Conservation (phyloP, 2,888 invertebrate species). For the Stictocephala bisonia region DNA sequence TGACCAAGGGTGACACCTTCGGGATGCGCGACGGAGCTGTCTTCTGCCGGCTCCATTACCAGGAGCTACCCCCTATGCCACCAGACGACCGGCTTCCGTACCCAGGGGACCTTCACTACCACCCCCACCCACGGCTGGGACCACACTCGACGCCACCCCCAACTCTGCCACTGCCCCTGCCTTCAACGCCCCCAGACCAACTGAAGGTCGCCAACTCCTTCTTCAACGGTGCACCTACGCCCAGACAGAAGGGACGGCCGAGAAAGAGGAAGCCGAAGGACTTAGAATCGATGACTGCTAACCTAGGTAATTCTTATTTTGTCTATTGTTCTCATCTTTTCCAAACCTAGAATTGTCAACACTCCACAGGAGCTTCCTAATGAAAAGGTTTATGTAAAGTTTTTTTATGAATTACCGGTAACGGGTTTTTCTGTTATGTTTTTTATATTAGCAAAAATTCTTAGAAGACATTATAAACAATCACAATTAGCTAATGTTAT, state of each 20-base stretch:
- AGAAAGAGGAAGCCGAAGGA: conserved; percentile 94
- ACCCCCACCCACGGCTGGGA: conserved; percentile 68
- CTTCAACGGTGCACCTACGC: conserved; percentile 73
- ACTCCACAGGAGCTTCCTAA: too few relatives aligned
- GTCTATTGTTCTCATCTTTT: too few relatives aligned
- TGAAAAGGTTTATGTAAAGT: too few relatives aligned
- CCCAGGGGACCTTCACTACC: conserved; percentile 58
- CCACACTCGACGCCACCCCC: conserved; percentile 50
- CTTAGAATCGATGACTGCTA: conserved; percentile 86
- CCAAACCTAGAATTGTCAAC: too few relatives aligned
- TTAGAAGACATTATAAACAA: too few relatives aligned
- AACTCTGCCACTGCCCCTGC: conserved; percentile 50
- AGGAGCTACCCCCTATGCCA: conserved; percentile 64
- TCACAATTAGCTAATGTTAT: too few relatives aligned
- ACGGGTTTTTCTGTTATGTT: too few relatives aligned
- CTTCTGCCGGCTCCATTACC: conserved; percentile 83
- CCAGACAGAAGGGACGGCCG: conserved; percentile 92
- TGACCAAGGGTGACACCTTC: conserved; percentile 95
- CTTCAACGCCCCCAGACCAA: conserved; percentile 48
- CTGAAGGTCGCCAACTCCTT: conserved; percentile 63
- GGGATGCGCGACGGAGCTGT: conserved; percentile 90
- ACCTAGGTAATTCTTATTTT: conserved; percentile 78
- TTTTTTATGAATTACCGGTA: too few relatives aligned
- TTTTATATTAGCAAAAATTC: too few relatives aligned
- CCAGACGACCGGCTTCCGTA: conserved; percentile 48